These are phyloP conservation scores for Desmodus rotundus DNA, from an alignment of 2,113 vertebrate species.

Conservation along the genomic window DNA sequence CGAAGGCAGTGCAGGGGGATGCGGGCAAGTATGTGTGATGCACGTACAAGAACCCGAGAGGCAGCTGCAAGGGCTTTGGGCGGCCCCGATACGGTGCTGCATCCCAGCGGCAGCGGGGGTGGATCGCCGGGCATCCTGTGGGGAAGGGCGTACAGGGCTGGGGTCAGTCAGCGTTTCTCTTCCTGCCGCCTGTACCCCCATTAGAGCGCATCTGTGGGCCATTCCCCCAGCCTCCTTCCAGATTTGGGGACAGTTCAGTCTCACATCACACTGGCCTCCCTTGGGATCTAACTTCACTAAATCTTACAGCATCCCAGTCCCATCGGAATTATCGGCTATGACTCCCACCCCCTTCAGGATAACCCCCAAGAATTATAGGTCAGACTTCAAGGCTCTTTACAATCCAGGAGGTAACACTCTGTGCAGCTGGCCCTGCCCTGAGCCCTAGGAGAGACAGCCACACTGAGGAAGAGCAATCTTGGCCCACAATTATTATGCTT, in stretches of 20 bases:
- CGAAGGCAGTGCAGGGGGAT: conserved; percentile 83
- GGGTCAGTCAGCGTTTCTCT: neutral
- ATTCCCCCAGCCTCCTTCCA: neutral
- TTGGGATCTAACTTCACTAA: neutral
- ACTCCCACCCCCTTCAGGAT: neutral
- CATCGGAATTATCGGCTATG: neutral
- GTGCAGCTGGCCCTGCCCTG: neutral
- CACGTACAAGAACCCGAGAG: conserved; percentile 86
- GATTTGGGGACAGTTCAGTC: neutral
- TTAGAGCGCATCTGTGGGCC: neutral
- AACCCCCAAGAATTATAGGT: neutral
- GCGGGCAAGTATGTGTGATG: conserved; percentile 88
- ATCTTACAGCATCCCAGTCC: neutral
- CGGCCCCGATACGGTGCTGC: conserved; percentile 85
- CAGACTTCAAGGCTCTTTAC: neutral
- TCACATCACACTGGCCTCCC: neutral
- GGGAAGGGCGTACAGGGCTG: neutral
- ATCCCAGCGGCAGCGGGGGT: conserved; percentile 90
- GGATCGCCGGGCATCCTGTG: conserved; percentile 87
- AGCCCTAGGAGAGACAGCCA: neutral
- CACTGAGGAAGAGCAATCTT: neutral
- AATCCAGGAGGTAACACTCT: neutral
- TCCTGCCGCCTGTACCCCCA: no score
- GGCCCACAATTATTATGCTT: neutral
- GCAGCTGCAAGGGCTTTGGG: conserved; percentile 79